phyloP scores from a whole-genome alignment of 2,888 invertebrate genomes.

The Drosophila lacicola region DNA sequence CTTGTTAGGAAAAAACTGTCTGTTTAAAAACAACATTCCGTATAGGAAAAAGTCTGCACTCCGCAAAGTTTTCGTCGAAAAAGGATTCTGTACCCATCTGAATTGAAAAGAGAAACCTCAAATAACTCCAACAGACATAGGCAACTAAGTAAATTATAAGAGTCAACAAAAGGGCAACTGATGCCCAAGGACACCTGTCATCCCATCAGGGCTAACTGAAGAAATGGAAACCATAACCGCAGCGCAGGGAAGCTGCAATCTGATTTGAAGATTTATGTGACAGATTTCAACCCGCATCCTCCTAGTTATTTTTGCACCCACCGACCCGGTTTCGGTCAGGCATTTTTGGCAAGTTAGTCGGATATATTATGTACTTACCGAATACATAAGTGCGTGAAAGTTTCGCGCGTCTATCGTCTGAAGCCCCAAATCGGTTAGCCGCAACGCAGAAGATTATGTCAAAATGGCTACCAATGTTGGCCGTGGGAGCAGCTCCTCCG shows the following conservation, averaged over 20 bases:
- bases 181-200: constrained; percentile 12
- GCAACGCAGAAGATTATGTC: constrained; percentile 96
- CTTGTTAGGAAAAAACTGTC: too few relatives aligned
- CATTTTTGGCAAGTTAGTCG: constrained; percentile 5
- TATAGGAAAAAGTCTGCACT: too few relatives aligned
- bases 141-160: background rate
- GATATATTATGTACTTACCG: constrained; percentile 86
- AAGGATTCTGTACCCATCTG: too few relatives aligned
- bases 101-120: too few relatives aligned
- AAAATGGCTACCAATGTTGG: constrained; percentile 85
- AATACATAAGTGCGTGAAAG: constrained; percentile 96
- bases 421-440: constrained; percentile 97
- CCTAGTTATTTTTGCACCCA: too few relatives aligned
- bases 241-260: constrained; percentile 35
- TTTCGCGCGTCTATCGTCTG: constrained; percentile 93
- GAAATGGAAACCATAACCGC: constrained; percentile 1
- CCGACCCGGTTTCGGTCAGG: background rate
- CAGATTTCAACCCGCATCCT: constrained; percentile 20
- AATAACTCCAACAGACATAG: too few relatives aligned
- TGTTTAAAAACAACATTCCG: too few relatives aligned
- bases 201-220: background rate
- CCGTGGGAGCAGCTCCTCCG: constrained; percentile 49
- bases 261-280: constrained; percentile 59
- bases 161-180: constrained; percentile 49
- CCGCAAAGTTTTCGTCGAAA: too few relatives aligned